phyloP scores from a whole-genome alignment of 2,888 invertebrate species.

The Pammene fasciana region DNA sequence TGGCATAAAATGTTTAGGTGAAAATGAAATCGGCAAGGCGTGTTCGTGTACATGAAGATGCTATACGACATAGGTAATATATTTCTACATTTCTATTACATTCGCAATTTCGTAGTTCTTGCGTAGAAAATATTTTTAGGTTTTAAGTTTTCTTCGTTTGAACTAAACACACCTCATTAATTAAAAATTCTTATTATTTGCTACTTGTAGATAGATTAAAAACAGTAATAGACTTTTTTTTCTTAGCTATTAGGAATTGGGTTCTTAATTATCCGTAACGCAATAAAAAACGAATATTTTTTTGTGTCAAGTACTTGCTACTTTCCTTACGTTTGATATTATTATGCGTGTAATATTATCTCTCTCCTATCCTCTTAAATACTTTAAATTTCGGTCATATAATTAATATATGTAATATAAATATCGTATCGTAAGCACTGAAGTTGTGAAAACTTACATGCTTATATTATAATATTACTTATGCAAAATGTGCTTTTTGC shows the following conservation, averaged over 20 bases:
- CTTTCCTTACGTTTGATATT: not conserved
- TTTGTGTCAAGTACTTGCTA: not conserved
- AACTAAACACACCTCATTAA: constrained; percentile 43
- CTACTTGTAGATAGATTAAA: constrained; percentile 40
- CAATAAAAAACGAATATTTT: constrained; percentile 5
- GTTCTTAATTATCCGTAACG: constrained; percentile 15
- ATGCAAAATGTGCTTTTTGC: constrained; percentile 25
- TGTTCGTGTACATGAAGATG: constrained; percentile 82
- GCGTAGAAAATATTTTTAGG: constrained; percentile 57
- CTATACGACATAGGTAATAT: constrained; percentile 82
- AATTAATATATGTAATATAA: not conserved
- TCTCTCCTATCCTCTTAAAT: too few species aligned
- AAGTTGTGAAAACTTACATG: not conserved
- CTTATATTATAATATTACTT: not conserved
- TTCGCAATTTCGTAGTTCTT: constrained; percentile 62
- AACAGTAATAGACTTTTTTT: constrained; percentile 24
- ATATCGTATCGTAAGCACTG: not conserved
- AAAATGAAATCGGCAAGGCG: constrained; percentile 82
- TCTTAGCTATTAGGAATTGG: constrained; percentile 27
- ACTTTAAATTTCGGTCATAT: too few species aligned
- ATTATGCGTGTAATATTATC: too few species aligned
- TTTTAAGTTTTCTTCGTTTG: constrained; percentile 44
- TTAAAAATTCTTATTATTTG: constrained; percentile 47
- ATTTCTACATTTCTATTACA: constrained; percentile 62
- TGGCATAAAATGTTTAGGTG: constrained; percentile 82